Evolutionary conservation across 2,888 invertebrate species (phyloP).

Genomic region (Oscheius sp.): DNA sequence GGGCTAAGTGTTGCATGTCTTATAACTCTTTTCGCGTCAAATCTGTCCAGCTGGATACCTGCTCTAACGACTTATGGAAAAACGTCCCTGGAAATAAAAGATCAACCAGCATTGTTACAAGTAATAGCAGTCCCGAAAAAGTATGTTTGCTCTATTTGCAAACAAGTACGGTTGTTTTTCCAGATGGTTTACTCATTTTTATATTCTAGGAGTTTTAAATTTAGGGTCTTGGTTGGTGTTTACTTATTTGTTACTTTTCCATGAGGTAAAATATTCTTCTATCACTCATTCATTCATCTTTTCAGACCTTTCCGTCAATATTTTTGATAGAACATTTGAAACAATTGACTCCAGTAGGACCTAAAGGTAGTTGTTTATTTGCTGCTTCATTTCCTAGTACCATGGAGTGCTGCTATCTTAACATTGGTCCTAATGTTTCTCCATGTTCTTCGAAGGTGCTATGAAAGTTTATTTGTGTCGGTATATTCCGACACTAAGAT

Average conservation of each 20-base stretch:
- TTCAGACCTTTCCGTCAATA: not conserved
- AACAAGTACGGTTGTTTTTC: conserved; percentile 9
- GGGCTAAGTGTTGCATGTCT: conserved; percentile 44
- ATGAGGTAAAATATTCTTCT: not conserved
- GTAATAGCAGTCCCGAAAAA: conserved; percentile 53
- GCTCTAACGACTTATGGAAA: conserved; percentile 58
- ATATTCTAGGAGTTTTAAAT: conserved; percentile 34
- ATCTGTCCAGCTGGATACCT: conserved; percentile 17
- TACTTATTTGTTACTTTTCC: not conserved
- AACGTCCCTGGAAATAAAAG: conserved; percentile 36
- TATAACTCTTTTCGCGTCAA: conserved; percentile 43
- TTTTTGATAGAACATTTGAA: not conserved
- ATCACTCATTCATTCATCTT: not conserved
- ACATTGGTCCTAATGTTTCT: conserved; percentile 72
- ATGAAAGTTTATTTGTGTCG: conserved; percentile 83
- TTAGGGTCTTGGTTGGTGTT: conserved; percentile 16
- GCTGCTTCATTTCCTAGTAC: conserved; percentile 36
- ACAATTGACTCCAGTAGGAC: not conserved
- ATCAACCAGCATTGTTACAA: conserved; percentile 37
- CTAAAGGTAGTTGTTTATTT: conserved; percentile 8
- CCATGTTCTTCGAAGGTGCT: conserved; percentile 81
- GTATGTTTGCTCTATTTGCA: conserved; percentile 27
- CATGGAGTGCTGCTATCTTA: conserved; percentile 35
- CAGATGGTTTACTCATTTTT: conserved; percentile 64
- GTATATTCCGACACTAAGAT: conserved; percentile 84